Conservation (phyloP, 2,888 invertebrate species). For the Xestia ashworthii region DNA sequence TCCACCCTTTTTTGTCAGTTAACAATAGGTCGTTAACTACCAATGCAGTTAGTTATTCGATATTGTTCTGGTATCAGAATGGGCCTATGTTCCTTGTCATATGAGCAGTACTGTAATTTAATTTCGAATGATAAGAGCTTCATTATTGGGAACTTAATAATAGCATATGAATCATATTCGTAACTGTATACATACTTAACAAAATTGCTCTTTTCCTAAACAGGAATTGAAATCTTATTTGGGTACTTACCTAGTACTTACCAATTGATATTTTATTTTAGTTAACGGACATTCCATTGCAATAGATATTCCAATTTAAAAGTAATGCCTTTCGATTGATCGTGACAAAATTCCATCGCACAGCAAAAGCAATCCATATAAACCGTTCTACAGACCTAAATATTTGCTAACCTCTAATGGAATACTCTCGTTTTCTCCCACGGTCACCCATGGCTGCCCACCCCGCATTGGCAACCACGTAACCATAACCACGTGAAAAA, state of each 20-base stretch:
- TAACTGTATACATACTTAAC: not conserved
- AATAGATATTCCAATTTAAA: not conserved
- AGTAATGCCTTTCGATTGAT: not conserved
- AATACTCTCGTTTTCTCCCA: conserved; percentile 86
- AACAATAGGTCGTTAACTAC: conserved; percentile 60
- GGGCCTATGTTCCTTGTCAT: conserved; percentile 28
- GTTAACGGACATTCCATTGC: not conserved
- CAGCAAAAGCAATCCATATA: conserved; percentile 26
- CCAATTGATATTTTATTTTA: not conserved
- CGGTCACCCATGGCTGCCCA: conserved; percentile 84
- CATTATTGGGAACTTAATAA: not conserved
- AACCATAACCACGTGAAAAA: conserved; percentile 65
- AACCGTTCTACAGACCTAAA: conserved; percentile 57
- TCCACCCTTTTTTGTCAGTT: conserved; percentile 30
- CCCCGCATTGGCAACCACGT: conserved; percentile 72
- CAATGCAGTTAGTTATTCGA: conserved; percentile 44
- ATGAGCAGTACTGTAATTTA: conserved; percentile 33
- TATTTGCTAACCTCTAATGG: conserved; percentile 54
- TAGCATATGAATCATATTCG: not conserved
- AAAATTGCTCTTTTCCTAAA: not conserved
- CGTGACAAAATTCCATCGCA: conserved; percentile 11
- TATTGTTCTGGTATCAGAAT: conserved; percentile 47
- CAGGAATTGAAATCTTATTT: not conserved
- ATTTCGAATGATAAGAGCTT: conserved; percentile 27
- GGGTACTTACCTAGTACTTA: not conserved